phyloP scores from a whole-genome alignment of 2,113 vertebrate species.

The Siphamia tubifer region DNA sequence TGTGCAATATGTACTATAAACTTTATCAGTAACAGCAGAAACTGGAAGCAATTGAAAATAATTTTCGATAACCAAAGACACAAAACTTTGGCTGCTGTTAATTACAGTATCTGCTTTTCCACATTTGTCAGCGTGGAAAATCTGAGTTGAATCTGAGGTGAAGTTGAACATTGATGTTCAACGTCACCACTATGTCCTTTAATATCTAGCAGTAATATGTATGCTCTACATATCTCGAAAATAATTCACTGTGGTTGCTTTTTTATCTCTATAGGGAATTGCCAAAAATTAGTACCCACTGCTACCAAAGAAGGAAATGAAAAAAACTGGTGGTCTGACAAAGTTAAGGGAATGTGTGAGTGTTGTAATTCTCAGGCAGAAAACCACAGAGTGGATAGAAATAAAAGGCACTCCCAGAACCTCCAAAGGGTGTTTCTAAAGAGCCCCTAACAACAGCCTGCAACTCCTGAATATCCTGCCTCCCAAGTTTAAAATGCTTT shows the following conservation, averaged over 20 bases:
- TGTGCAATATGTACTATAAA: not conserved
- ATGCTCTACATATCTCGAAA: no score
- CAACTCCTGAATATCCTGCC: slow-evolving; percentile 32
- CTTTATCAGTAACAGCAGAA: not conserved
- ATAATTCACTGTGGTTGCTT: slow-evolving; percentile 3
- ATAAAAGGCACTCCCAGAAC: slow-evolving; percentile 5
- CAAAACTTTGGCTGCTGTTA: slow-evolving; percentile 4
- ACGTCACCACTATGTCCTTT: no score
- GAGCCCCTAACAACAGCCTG: slow-evolving; percentile 15
- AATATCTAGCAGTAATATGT: no score
- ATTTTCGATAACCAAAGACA: slow-evolving; percentile 1
- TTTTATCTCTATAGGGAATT: not conserved
- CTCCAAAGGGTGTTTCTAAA: slow-evolving; percentile 29
- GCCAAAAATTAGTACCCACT: not conserved
- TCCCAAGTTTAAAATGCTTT: slow-evolving; percentile 21
- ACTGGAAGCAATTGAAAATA: not conserved
- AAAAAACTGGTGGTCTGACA: slow-evolving; percentile 12
- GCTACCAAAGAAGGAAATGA: not conserved
- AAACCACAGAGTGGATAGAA: slow-evolving; percentile 35
- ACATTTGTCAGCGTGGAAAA: slow-evolving; percentile 14
- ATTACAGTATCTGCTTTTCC: slow-evolving; percentile 1
- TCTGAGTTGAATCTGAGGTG: no score
- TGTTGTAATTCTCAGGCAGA: slow-evolving; percentile 30
- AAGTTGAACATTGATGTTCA: no score
- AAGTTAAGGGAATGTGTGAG: slow-evolving; percentile 19